Percentiles rank a stretch among this genome's conserved stretches.
Conservation (phyloP, 2,888 invertebrate genomes). For the Lymantria monacha region DNA sequence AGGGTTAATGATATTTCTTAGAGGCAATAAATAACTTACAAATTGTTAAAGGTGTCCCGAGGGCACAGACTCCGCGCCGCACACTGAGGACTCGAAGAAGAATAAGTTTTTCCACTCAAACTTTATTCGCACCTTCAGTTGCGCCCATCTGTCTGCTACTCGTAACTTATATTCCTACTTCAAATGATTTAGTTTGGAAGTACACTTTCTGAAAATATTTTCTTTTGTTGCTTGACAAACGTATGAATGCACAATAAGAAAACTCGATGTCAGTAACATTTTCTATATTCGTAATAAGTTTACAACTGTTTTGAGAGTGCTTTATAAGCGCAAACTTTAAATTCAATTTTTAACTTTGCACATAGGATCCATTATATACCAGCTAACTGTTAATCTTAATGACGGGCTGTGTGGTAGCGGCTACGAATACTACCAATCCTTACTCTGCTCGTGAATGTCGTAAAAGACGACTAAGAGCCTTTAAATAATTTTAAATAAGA, state of each 20-base stretch:
- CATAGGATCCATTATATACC: too few relatives aligned
- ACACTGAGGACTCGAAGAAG: slow-evolving; percentile 59
- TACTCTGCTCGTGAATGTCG: too few relatives aligned
- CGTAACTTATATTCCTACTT: slow-evolving; percentile 75
- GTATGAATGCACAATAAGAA: slow-evolving; percentile 67
- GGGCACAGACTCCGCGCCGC: slow-evolving; percentile 60
- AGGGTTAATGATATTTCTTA: slow-evolving; percentile 77
- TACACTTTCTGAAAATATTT: slow-evolving; percentile 73
- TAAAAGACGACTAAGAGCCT: too few relatives aligned
- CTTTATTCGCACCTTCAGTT: slow-evolving; percentile 77
- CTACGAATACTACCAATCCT: too few relatives aligned
- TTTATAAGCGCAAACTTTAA: not conserved
- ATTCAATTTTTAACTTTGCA: too few relatives aligned
- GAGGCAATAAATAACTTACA: slow-evolving; percentile 78
- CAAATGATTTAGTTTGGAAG: slow-evolving; percentile 77
- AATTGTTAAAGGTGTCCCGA: slow-evolving; percentile 75
- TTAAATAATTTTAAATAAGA: too few relatives aligned
- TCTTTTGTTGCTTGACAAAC: slow-evolving; percentile 65
- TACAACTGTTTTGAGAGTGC: slow-evolving; percentile 14
- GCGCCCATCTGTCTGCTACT: slow-evolving; percentile 62
- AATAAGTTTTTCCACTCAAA: slow-evolving; percentile 80
- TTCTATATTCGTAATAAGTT: slow-evolving; percentile 44
- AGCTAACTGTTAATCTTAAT: too few relatives aligned
- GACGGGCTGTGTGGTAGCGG: too few relatives aligned
- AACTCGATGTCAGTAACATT: slow-evolving; percentile 32